phyloP scores from a whole-genome alignment of 2,888 invertebrate genomes.

The Leptinotarsa peninsularis region DNA sequence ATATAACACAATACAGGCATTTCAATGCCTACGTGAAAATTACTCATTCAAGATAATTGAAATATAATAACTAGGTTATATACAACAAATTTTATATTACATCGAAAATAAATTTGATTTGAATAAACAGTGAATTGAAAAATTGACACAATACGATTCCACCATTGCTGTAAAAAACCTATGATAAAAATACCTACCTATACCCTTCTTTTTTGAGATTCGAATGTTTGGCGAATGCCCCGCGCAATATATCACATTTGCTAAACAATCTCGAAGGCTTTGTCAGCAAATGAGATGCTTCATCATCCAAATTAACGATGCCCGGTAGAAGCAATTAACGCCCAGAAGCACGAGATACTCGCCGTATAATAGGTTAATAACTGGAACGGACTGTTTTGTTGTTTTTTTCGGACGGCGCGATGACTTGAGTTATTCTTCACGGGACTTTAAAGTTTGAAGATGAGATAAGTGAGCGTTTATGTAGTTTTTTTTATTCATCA shows the following conservation, averaged over 20 bases:
- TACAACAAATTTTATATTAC: too few species aligned
- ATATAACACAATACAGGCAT: too few species aligned
- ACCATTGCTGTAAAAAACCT: too few species aligned
- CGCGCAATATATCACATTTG: not conserved
- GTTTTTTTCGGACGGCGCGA: not conserved
- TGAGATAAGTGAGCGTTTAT: not conserved
- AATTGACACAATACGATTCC: too few species aligned
- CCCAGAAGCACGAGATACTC: constrained; percentile 15
- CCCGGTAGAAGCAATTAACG: constrained; percentile 19
- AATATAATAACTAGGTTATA: too few species aligned
- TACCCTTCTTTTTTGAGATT: too few species aligned
- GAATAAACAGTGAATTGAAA: too few species aligned
- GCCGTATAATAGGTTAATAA: constrained; percentile 17
- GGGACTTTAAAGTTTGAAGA: constrained; percentile 8
- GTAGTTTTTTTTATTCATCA: not conserved
- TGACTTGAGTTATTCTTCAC: constrained; percentile 15
- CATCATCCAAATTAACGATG: constrained; percentile 12
- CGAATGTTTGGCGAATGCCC: too few species aligned
- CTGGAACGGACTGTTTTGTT: constrained; percentile 15
- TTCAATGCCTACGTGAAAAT: too few species aligned
- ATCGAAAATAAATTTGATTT: too few species aligned
- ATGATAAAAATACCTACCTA: too few species aligned
- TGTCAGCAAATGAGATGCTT: constrained; percentile 10
- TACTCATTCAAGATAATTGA: too few species aligned
- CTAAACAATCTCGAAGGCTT: not conserved